Conservation (phyloP, 2,113 vertebrate genomes). For the Ahaetulla prasina region DNA sequence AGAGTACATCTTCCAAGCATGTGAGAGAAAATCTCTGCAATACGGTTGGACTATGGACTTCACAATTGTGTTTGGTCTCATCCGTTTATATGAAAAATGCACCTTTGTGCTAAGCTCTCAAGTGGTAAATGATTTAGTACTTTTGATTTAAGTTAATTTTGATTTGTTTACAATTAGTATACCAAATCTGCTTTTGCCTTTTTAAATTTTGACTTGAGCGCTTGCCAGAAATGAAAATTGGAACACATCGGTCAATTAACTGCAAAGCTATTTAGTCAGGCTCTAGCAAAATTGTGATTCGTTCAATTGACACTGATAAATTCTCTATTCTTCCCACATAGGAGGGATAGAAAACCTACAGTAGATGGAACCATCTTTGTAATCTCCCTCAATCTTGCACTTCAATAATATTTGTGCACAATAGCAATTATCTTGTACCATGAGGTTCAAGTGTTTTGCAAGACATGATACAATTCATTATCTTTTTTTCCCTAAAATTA, state of each 20-base stretch:
- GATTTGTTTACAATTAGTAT: not conserved
- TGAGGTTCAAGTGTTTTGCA: not conserved
- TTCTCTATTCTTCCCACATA: not conserved
- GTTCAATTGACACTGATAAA: not conserved
- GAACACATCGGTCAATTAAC: not conserved
- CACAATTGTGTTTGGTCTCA: not conserved
- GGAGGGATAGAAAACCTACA: not conserved
- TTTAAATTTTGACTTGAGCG: not conserved
- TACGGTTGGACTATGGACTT: not conserved
- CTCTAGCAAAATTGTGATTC: not conserved
- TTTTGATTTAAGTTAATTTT: not conserved
- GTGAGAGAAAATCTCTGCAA: not conserved
- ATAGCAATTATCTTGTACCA: not conserved
- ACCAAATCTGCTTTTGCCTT: not conserved
- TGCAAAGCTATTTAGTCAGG: not conserved
- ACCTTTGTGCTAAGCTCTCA: not conserved
- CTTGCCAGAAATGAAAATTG: not conserved
- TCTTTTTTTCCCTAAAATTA: not conserved
- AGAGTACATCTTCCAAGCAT: not conserved
- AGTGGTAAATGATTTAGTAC: not conserved
- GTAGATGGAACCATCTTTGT: not conserved
- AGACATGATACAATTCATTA: not conserved
- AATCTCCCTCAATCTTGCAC: not conserved
- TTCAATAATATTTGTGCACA: not conserved
- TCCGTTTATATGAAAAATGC: not conserved